A percentile compares a stretch with the other conserved stretches of the same genome.
Evolutionary conservation across 1,140 invertebrate species (phyloP).

Genomic region (Colletes gigas): DNA sequence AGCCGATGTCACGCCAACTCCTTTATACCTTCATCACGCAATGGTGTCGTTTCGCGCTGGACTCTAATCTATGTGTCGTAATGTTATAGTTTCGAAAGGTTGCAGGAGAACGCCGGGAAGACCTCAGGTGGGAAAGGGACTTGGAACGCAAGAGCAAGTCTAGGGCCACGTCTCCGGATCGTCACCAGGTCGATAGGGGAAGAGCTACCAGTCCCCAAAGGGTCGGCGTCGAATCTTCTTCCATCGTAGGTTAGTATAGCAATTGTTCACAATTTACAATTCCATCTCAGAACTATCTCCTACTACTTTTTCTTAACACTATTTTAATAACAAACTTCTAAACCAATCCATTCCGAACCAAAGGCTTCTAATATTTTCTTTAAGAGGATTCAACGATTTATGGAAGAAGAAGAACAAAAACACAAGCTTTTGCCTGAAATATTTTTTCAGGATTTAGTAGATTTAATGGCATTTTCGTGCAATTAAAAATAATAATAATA

Average conservation of each 20-base stretch:
- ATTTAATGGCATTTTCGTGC: too few species aligned
- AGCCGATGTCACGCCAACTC: conserved; percentile 23
- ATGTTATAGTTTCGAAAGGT: conserved; percentile 82
- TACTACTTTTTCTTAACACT: background rate
- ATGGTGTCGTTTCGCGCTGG: conserved; percentile 74
- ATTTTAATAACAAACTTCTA: too few species aligned
- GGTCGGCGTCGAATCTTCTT: conserved; percentile 18
- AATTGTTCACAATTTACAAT: background rate
- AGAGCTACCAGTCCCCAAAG: conserved; percentile 76
- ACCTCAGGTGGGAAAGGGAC: conserved; percentile 80
- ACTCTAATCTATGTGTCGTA: conserved; percentile 77
- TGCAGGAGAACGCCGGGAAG: conserved; percentile 80
- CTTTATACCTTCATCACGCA: conserved; percentile 60
- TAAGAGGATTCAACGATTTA: too few species aligned
- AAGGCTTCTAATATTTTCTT: too few species aligned
- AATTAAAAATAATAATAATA: too few species aligned
- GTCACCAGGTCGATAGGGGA: conserved; percentile 70
- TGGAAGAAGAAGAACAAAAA: too few species aligned
- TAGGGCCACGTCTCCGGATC: conserved; percentile 76
- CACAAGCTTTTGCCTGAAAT: too few species aligned
- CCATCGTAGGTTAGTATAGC: conserved; percentile 3
- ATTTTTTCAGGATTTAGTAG: too few species aligned
- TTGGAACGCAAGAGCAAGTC: conserved; percentile 80
- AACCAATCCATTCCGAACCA: too few species aligned
- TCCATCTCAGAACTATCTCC: background rate